These are phyloP conservation scores for Leucopternis melanops DNA, from an alignment of 2,113 vertebrate genomes.

Conservation along the genomic window DNA sequence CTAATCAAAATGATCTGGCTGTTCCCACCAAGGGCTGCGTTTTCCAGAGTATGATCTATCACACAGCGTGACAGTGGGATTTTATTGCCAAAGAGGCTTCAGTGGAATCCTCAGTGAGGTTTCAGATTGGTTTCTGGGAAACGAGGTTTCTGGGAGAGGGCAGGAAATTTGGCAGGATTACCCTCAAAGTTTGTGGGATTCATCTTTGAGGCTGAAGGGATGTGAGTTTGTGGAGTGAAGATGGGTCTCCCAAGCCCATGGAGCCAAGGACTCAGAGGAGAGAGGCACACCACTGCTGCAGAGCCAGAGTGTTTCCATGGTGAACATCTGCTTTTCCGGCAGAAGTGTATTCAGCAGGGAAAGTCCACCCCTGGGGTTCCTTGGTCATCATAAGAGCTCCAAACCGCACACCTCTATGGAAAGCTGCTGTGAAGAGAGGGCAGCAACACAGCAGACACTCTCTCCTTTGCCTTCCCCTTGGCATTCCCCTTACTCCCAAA, in stretches of 20 bases:
- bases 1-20: not conserved
- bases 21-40: not conserved
- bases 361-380: not conserved
- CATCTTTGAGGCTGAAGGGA: not conserved
- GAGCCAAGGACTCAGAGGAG: not conserved
- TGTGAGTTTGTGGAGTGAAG: not conserved
- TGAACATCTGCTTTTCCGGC: not conserved
- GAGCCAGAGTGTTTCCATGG: not conserved
- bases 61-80: not conserved
- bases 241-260: not conserved
- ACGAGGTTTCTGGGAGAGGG: fast-evolving
- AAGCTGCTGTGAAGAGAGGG: not conserved
- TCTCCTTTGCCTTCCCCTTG: not conserved
- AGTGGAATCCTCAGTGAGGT: not conserved
- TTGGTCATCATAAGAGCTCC: not conserved
- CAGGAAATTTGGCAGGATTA: not conserved
- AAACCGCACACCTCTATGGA: not conserved
- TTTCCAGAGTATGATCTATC: not conserved
- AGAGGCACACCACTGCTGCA: not conserved
- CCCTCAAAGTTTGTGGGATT: not conserved
- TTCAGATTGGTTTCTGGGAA: not conserved
- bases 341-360: not conserved
- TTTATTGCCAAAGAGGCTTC: not conserved
- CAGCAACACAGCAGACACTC: not conserved
- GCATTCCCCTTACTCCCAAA: not conserved